Evolutionary conservation across 1,140 invertebrate species (phyloP), one percentile per base, ranked within the genome.

Genomic region (Polyergus mexicanus): DNA sequence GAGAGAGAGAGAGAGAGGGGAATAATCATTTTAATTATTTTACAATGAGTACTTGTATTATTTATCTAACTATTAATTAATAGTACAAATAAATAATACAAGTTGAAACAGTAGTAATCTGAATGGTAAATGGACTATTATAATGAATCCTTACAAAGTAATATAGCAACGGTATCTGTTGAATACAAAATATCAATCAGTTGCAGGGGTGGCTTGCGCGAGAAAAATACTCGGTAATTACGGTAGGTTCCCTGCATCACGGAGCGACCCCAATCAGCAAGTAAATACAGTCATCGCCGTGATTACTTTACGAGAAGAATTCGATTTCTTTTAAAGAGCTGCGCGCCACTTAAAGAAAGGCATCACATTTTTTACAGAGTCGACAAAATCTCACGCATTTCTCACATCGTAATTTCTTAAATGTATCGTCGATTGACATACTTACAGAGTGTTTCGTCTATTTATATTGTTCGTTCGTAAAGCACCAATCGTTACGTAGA

Each of bases 181-280:
- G 92, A 94, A 94, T 94, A 93, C 92, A 93, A 94, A 95, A 94
- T 94, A 94, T 95, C 94, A 95, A 95, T 95, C 94, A 93, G 91
- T 88, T 86, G 88, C 68, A 90, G 88, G 91, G 92, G 91, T 89
- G 89, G 83, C 84, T 75, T 5, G 78, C 81, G 91, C 91, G 85
- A 94, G 94, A 95, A 95, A 95, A 95, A 95, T 94, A 93, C 92
- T 92, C 90, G 87, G 92, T 94, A 94, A 95, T 95, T 95, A 95
- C 86, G 62, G 66, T 80, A 78, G 63, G 58, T 47, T 62, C 74
- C 77, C 78, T 88, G 51, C 63, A 77, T 41, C 51, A 54, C 41
- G 86, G 35, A 16, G 51, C 88, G 32, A 88, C 81, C 88, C 89
- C 89, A 92, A 88, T 90, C 88, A 84, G 86, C 66, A 77, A 81